phyloP scores from a whole-genome alignment of 1,140 invertebrate genomes.

The Aphaenogaster rudis region DNA sequence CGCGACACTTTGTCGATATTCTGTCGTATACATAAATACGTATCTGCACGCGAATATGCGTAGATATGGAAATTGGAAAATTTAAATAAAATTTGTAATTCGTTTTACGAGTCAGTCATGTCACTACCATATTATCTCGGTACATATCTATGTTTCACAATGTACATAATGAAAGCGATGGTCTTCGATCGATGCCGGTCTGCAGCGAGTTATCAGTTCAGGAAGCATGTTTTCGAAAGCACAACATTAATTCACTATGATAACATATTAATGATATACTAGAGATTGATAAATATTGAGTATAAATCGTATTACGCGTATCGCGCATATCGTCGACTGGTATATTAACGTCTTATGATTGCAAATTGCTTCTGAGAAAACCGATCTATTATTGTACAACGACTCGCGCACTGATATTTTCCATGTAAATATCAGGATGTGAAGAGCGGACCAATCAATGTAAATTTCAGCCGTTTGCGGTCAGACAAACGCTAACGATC shows the following conservation, averaged over 20 bases:
- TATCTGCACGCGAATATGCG: slow-evolving; percentile 40
- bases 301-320: not conserved
- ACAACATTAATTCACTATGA: not conserved
- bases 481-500: slow-evolving; percentile 37
- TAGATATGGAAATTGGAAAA: slow-evolving; percentile 73
- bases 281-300: not conserved
- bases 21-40: not conserved
- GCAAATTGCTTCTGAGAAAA: slow-evolving; percentile 16
- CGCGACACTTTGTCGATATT: not conserved
- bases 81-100: slow-evolving; percentile 75
- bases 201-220: slow-evolving; percentile 10
- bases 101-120: slow-evolving; percentile 47
- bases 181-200: slow-evolving; percentile 1
- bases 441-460: slow-evolving; percentile 19
- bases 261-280: not conserved
- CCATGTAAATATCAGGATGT: slow-evolving; percentile 24
- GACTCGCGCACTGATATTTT: not conserved
- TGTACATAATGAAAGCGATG: not conserved
- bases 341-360: not conserved
- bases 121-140: slow-evolving; percentile 57
- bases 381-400: not conserved
- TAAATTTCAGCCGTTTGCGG: slow-evolving; percentile 39
- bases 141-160: slow-evolving; percentile 14
- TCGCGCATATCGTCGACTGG: not conserved
- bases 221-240: not conserved